These are phyloP conservation scores for Psylliodes chrysocephalus DNA, from an alignment of 2,888 invertebrate species.

Conservation along the genomic window DNA sequence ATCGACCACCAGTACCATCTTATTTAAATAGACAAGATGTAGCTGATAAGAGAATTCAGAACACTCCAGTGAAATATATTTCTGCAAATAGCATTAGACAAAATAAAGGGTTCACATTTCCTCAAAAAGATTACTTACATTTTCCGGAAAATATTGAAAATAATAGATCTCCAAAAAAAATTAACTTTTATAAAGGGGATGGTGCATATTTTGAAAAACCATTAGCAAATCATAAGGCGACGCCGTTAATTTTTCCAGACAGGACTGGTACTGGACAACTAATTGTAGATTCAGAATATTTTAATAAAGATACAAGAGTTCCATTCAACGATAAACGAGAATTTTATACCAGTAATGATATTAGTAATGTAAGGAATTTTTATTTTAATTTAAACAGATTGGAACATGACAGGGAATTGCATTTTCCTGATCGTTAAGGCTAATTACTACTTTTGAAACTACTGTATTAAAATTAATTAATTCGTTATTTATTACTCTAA, in stretches of 20 bases:
- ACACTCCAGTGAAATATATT: constrained; percentile 13
- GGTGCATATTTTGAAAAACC: constrained; percentile 55
- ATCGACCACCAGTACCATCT: neutral
- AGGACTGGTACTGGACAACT: constrained; percentile 67
- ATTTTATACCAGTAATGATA: neutral
- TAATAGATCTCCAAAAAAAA: constrained; percentile 42
- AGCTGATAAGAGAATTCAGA: constrained; percentile 48
- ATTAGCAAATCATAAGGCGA: constrained; percentile 54
- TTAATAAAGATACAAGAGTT: constrained; percentile 39
- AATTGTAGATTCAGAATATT: constrained; percentile 62
- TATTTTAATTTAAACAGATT: neutral
- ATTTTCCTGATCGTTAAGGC: neutral
- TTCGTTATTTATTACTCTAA: too few relatives aligned
- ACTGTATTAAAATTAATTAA: too few relatives aligned
- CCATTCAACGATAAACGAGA: constrained; percentile 24
- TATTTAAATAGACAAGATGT: constrained; percentile 10
- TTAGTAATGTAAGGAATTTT: neutral
- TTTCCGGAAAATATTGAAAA: constrained; percentile 41
- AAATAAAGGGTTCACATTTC: constrained; percentile 33
- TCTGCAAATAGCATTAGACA: constrained; percentile 22
- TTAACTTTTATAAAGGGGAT: constrained; percentile 36
- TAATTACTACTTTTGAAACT: neutral
- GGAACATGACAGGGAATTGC: neutral
- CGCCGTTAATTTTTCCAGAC: constrained; percentile 66
- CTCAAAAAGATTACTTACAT: constrained; percentile 37